Evolutionary conservation across 2,113 vertebrate species (phyloP).

Genomic region (Rhombomys opimus): DNA sequence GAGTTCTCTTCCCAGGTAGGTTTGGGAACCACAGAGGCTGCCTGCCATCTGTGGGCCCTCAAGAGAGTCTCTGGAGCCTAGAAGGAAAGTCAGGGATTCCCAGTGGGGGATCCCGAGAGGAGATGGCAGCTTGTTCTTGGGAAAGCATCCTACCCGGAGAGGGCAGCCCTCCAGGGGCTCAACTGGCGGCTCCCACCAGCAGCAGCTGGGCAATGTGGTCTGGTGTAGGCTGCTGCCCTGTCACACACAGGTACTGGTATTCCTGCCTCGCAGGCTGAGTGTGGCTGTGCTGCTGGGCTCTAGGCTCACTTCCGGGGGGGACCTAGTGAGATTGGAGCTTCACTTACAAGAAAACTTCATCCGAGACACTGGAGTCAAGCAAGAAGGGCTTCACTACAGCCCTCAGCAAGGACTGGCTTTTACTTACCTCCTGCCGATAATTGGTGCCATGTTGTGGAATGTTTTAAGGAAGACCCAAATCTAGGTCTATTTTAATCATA

Average conservation of each 20-base stretch:
- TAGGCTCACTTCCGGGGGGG: background rate
- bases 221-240: background rate
- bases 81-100: constrained; percentile 60
- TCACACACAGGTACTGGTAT: background rate
- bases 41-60: constrained; percentile 53
- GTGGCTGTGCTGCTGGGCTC: background rate
- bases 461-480: constrained; percentile 42
- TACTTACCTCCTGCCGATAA: background rate
- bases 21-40: constrained; percentile 5
- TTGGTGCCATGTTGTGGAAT: background rate
- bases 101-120: constrained; percentile 21
- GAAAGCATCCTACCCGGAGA: background rate
- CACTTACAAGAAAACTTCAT: constrained; percentile 11
- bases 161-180: background rate
- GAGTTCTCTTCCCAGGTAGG: background rate
- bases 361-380: background rate
- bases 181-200: background rate
- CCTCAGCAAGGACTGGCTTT: background rate
- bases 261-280: background rate
- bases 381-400: background rate
- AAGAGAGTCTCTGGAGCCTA: constrained; percentile 7
- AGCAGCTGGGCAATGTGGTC: background rate
- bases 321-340: background rate
- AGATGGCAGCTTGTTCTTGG: background rate
- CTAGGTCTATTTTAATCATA: background rate